A percentile compares a stretch with the other conserved stretches of the same genome.
Conservation (phyloP, 2,113 vertebrate genomes). For the Rhabdornis inornatus region DNA sequence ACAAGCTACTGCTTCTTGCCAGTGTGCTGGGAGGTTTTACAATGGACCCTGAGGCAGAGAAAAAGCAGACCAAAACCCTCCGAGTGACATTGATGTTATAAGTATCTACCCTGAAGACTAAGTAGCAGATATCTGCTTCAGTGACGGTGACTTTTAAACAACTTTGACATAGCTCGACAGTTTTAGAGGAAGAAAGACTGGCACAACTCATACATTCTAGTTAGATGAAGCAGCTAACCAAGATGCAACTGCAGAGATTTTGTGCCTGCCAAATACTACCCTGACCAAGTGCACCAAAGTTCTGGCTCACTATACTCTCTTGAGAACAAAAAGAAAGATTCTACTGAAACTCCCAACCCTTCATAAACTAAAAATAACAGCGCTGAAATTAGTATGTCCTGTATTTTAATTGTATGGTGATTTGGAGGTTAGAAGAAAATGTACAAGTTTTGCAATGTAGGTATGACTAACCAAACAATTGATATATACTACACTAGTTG, state of each 20-base stretch:
- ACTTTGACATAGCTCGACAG: background rate
- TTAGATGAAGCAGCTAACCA: background rate
- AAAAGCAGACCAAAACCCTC: constrained; percentile 48
- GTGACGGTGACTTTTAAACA: background rate
- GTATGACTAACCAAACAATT: background rate
- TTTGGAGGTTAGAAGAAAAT: background rate
- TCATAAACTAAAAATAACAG: background rate
- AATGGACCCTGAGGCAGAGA: constrained; percentile 73
- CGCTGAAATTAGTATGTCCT: background rate
- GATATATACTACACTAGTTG: background rate
- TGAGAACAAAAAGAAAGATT: background rate
- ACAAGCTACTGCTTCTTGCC: constrained; percentile 90
- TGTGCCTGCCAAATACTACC: background rate
- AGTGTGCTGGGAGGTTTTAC: constrained; percentile 78
- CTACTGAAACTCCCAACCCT: background rate
- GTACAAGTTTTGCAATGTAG: background rate
- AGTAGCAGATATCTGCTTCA: background rate
- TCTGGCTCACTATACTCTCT: background rate
- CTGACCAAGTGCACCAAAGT: background rate
- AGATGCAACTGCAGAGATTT: background rate
- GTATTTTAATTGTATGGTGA: background rate
- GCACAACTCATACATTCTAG: background rate
- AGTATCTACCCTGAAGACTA: constrained; percentile 1
- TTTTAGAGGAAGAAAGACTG: background rate
- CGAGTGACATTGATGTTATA: constrained; percentile 24